Evolutionary conservation across 1,140 invertebrate genomes (phyloP).

Genomic region (Dendroctonus valens): DNA sequence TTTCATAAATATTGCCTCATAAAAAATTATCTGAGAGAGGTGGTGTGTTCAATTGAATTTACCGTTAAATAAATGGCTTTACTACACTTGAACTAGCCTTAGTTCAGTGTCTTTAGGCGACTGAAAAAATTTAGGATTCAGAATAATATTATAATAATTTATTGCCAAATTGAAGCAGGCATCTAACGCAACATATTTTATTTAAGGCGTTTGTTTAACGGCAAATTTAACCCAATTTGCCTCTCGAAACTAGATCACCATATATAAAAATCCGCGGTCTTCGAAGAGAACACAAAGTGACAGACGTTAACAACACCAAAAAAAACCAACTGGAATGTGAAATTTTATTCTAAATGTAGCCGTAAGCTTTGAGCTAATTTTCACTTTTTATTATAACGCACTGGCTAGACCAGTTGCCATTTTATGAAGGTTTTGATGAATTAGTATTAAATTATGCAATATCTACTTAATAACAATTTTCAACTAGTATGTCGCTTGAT

Average conservation of each 20-base stretch:
- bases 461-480: slow-evolving; percentile 2
- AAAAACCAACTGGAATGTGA: slow-evolving; percentile 28
- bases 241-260: slow-evolving; percentile 9
- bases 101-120: too few relatives aligned
- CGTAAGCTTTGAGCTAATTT: slow-evolving; percentile 14
- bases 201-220: too few relatives aligned
- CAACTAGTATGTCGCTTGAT: slow-evolving; percentile 1
- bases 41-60: too few relatives aligned
- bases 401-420: slow-evolving; percentile 12
- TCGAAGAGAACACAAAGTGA: slow-evolving; percentile 3
- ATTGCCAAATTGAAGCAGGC: too few relatives aligned
- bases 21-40: too few relatives aligned
- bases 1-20: too few relatives aligned
- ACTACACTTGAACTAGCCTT: too few relatives aligned
- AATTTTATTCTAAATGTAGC: slow-evolving; percentile 23
- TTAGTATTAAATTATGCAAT: slow-evolving; percentile 14
- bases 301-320: slow-evolving; percentile 10
- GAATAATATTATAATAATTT: too few relatives aligned
- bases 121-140: too few relatives aligned
- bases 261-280: slow-evolving; percentile 15
- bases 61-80: too few relatives aligned
- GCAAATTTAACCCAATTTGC: slow-evolving; percentile 12
- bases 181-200: neutral
- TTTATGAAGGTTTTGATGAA: slow-evolving; percentile 10
- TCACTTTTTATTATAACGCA: slow-evolving; percentile 23